Conservation (phyloP, 2,888 invertebrate genomes). For the Pristionchus arcanus region DNA sequence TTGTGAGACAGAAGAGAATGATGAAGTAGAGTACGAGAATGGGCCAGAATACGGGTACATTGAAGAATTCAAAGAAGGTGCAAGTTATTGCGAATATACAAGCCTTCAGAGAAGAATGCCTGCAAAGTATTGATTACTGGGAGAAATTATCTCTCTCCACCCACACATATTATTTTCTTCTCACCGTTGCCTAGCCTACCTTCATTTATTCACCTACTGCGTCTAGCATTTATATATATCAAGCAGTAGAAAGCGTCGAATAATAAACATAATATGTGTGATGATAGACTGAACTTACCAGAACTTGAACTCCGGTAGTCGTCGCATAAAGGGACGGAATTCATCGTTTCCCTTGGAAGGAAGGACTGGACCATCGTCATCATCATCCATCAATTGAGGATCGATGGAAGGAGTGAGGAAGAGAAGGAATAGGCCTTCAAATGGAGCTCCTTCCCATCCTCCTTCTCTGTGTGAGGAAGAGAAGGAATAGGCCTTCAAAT, state of each 20-base stretch:
- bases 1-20: slow-evolving; percentile 96
- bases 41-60: slow-evolving; percentile 99
- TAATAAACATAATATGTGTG: not conserved
- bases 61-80: slow-evolving; percentile 95
- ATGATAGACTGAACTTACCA: slow-evolving; percentile 67
- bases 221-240: not conserved
- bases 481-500: too few relatives aligned
- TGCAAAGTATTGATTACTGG: slow-evolving; percentile 67
- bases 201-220: not conserved
- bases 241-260: not conserved
- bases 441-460: too few relatives aligned
- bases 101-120: slow-evolving; percentile 94
- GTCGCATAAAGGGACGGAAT: slow-evolving; percentile 95
- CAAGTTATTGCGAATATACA: slow-evolving; percentile 91
- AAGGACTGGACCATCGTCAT: slow-evolving; percentile 87
- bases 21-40: slow-evolving; percentile 99
- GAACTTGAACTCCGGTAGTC: slow-evolving; percentile 99
- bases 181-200: not conserved
- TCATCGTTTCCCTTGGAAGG: slow-evolving; percentile 97
- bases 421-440: slow-evolving; percentile 98
- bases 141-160: not conserved
- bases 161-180: not conserved
- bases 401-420: slow-evolving; percentile 99
- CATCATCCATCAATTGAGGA: slow-evolving; percentile 86
- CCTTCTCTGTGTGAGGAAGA: too few relatives aligned